A percentile compares a stretch with the other conserved stretches of the same genome.
phyloP scores from a whole-genome alignment of 2,888 invertebrate genomes.

The Tachina lurida region DNA sequence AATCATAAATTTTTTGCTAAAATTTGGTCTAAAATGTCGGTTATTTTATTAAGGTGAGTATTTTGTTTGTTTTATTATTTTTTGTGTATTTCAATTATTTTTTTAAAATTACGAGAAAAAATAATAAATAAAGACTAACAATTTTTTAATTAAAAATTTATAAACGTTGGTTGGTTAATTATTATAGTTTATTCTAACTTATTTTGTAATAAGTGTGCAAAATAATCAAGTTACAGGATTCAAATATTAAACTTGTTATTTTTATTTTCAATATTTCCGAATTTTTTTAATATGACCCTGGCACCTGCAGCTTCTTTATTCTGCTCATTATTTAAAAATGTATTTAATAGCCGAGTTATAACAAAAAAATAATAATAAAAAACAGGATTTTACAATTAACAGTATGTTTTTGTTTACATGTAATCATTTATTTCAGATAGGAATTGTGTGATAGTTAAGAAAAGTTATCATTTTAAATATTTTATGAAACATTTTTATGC shows the following conservation, averaged over 20 bases:
- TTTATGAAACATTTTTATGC: slow-evolving; percentile 11
- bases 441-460: slow-evolving; percentile 25
- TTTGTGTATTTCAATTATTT: not conserved
- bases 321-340: not conserved
- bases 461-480: slow-evolving; percentile 9
- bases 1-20: slow-evolving; percentile 50
- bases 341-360: slow-evolving; percentile 31
- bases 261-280: no score
- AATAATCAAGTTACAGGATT: no score
- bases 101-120: not conserved
- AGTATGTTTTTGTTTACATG: not conserved
- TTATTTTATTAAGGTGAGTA: slow-evolving; percentile 9
- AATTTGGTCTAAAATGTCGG: slow-evolving; percentile 60
- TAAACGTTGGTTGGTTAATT: not conserved
- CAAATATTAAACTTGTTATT: no score
- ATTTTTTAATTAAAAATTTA: not conserved
- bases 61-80: slow-evolving; percentile 1
- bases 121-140: slow-evolving; percentile 24
- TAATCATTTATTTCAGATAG: slow-evolving; percentile 40
- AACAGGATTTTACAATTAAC: slow-evolving; percentile 28
- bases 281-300: no score
- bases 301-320: no score
- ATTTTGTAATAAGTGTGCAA: no score
- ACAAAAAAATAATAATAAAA: slow-evolving; percentile 9
- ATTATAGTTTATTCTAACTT: no score